phyloP scores from a whole-genome alignment of 2,888 invertebrate genomes.

The Osmoderma eremita region DNA sequence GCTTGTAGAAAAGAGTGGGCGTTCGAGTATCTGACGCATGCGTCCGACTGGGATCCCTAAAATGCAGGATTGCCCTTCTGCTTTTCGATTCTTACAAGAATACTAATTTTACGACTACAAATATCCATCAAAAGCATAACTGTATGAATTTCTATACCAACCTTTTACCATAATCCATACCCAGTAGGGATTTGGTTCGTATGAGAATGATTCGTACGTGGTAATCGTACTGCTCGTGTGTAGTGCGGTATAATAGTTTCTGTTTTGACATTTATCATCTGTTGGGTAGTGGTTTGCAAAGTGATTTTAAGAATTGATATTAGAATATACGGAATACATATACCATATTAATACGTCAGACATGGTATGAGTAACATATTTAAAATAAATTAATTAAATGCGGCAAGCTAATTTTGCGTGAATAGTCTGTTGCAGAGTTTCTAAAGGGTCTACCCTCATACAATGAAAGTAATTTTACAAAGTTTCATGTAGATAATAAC shows the following conservation, averaged over 20 bases:
- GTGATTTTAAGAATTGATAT: constrained; percentile 8
- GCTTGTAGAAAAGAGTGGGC: no score
- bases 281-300: constrained; percentile 25
- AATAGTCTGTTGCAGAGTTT: constrained; percentile 88
- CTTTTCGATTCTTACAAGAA: no score
- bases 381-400: not conserved
- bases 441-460: constrained; percentile 91
- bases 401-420: constrained; percentile 50
- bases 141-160: no score
- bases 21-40: no score
- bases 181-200: no score
- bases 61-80: no score
- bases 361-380: constrained; percentile 27
- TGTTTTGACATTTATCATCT: constrained; percentile 41
- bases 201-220: no score
- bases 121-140: no score
- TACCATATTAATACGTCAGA: constrained; percentile 6
- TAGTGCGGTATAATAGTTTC: not conserved
- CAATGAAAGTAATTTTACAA: constrained; percentile 90
- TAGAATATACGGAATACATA: not conserved
- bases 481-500: constrained; percentile 88
- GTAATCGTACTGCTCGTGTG: not conserved
- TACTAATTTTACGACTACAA: no score
- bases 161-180: no score
- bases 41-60: no score